Conservation (phyloP, 2,797 vertebrate species). For the Urophycis tenuis region DNA sequence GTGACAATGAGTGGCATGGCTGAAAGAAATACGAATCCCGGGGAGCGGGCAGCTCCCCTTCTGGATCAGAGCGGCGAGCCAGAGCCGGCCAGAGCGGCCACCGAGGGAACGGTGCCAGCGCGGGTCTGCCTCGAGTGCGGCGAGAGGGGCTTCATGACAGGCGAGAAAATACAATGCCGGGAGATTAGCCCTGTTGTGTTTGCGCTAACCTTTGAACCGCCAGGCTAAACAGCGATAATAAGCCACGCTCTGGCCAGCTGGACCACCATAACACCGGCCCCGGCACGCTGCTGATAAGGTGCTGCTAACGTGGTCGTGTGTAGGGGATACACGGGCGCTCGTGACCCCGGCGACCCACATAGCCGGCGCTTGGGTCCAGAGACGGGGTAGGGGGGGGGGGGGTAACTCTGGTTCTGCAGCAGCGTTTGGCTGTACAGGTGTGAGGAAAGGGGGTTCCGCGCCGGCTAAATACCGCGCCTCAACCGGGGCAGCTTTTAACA, state of each 20-base stretch:
- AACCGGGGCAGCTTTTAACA: constrained; percentile 58
- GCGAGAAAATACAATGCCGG: neutral
- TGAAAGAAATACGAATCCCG: neutral
- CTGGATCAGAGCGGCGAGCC: neutral
- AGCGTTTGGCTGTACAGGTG: constrained; percentile 33
- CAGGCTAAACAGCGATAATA: constrained; percentile 56
- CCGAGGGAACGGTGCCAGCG: neutral
- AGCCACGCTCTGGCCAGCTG: constrained; percentile 47
- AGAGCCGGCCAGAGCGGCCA: neutral
- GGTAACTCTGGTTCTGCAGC: too few relatives aligned
- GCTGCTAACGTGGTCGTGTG: constrained; percentile 30
- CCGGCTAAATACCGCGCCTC: constrained; percentile 56
- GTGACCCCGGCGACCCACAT: constrained; percentile 54
- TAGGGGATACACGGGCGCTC: constrained; percentile 54
- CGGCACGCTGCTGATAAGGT: constrained; percentile 58
- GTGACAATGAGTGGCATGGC: constrained; percentile 45
- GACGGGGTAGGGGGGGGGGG: too few relatives aligned
- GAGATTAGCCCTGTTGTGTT: constrained; percentile 39
- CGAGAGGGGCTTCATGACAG: neutral
- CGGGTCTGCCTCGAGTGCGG: neutral
- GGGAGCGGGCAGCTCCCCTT: neutral
- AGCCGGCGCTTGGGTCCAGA: constrained; percentile 34
- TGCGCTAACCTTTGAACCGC: constrained; percentile 51
- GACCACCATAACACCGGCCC: constrained; percentile 52
- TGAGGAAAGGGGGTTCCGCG: constrained; percentile 45